Evolutionary conservation across 2,113 vertebrate species (phyloP).

Genomic region (Himantopus leucocephalus): DNA sequence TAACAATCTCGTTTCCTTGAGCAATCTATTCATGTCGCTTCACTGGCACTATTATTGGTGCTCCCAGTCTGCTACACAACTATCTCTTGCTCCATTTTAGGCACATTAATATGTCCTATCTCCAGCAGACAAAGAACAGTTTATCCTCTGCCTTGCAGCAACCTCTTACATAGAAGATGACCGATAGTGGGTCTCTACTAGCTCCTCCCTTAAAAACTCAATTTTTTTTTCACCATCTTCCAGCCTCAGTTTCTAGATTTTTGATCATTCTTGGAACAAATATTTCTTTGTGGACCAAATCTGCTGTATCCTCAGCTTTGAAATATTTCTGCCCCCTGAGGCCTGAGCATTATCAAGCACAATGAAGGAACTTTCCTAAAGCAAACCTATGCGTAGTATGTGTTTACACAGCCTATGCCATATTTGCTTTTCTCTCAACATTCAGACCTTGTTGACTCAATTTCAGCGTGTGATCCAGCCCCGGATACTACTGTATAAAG

Average conservation of each 20-base stretch:
- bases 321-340: background rate
- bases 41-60: background rate
- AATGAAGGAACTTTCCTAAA: background rate
- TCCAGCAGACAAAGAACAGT: background rate
- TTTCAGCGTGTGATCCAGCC: background rate
- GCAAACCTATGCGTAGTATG: background rate
- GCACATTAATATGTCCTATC: background rate
- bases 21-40: background rate
- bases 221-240: background rate
- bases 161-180: background rate
- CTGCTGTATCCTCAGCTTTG: background rate
- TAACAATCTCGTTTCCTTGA: background rate
- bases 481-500: background rate
- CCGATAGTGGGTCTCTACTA: background rate
- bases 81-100: background rate
- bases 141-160: background rate
- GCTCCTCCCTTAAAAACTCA: background rate
- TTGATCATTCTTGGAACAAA: background rate
- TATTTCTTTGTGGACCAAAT: background rate
- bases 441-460: conserved; percentile 33
- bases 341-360: background rate
- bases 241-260: background rate
- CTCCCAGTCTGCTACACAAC: background rate
- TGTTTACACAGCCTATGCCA: background rate
- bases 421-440: conserved; percentile 38